Base-by-base conservation (phyloP, 2,113 vertebrate genomes). In the Gobiocypris rarus region DNA sequence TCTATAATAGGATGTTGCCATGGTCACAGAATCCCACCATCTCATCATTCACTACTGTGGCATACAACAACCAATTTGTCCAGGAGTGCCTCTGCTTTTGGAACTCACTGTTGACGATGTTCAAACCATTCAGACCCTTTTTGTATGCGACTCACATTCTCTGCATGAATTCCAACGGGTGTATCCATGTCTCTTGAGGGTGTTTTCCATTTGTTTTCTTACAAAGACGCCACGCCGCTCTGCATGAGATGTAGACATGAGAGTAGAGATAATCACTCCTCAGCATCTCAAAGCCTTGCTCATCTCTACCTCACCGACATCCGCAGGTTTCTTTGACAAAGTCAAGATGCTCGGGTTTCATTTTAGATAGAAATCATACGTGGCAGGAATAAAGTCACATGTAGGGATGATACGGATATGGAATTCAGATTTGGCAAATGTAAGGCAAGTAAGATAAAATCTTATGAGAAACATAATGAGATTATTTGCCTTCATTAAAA, bases 241-340 rank as follows among this genome's bases (percentile, higher is more conserved):
- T 10, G 86, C 88, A 84, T 86, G 67, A 78, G 34, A 71, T 45
- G 77, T 84, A 90, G 89, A 89, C 85, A 87, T 87, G 89, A 43
- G 83, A 84, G 54, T 88, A 71, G 88, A 88, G 83, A 89, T 70
- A 81, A 87, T 89, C 85, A 89, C 69, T 31, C 87, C 45, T 58
- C 86, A 88, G 89, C 88, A 82, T 89, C 89, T 92, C 89, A 91
- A 91, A 89, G 75, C 22, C 54, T 24, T 5, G 34, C 19, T 77
- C 34, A 59, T 58, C 52, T 77, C 75, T 24, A 6, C 22, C 59
- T 59, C 34, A 19, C 19, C 1, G 41, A 24, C n/a, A 75, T 75
- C 24, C 2, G 14, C 48, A 54, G 75, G 54, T 43, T 24, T 24
- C 22, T 78, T 17, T 59, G 22, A 45, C 54, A 61, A 78, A 61